phyloP scores from a whole-genome alignment of 2,888 invertebrate species.

The Iphiclides podalirius region DNA sequence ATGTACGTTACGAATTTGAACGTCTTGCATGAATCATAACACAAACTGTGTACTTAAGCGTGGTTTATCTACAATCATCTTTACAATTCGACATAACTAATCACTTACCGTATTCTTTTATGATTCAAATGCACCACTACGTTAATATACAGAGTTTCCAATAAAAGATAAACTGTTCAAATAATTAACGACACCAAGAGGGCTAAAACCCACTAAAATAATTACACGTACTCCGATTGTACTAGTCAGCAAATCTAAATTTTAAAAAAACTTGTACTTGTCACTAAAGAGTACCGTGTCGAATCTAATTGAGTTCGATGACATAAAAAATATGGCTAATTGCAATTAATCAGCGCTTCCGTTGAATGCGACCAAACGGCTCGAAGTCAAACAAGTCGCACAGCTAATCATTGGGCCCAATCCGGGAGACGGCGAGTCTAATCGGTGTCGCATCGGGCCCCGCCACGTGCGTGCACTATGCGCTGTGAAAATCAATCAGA shows the following conservation, averaged over 20 bases:
- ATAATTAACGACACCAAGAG: too few species aligned
- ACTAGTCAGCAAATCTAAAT: not conserved
- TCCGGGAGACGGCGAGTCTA: slow-evolving; percentile 51
- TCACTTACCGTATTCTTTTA: too few species aligned
- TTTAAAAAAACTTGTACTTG: too few species aligned
- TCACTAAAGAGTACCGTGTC: not conserved
- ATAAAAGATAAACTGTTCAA: too few species aligned
- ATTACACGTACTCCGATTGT: not conserved
- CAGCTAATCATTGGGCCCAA: slow-evolving; percentile 19
- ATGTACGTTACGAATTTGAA: slow-evolving; percentile 28
- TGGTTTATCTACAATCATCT: too few species aligned
- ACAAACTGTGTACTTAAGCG: too few species aligned
- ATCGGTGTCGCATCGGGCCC: slow-evolving; percentile 44
- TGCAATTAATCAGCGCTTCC: slow-evolving; percentile 31
- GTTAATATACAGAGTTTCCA: too few species aligned
- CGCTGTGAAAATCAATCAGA: slow-evolving; percentile 74
- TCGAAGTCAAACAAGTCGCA: slow-evolving; percentile 43
- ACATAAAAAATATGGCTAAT: slow-evolving; percentile 22
- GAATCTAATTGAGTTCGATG: not conserved
- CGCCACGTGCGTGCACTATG: slow-evolving; percentile 75
- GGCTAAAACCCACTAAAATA: too few species aligned
- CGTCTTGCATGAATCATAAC: slow-evolving; percentile 12
- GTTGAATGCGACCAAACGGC: slow-evolving; percentile 32
- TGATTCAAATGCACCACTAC: too few species aligned
- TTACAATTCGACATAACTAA: too few species aligned